phyloP scores from a whole-genome alignment of 2,888 invertebrate species.

The Panopea generosa region DNA sequence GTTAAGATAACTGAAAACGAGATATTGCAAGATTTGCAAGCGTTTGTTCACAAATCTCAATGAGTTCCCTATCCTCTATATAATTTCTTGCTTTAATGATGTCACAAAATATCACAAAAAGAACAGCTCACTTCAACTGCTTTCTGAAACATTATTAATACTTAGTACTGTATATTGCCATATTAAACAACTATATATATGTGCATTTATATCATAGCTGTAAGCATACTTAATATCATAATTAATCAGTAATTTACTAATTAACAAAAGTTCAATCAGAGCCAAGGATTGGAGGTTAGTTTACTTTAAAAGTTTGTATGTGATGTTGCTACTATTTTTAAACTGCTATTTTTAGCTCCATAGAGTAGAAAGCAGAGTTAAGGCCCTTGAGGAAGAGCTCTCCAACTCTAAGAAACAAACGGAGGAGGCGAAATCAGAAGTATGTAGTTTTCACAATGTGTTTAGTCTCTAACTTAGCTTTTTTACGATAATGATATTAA shows the following conservation, averaged over 20 bases:
- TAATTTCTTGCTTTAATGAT: too few relatives aligned
- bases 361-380: constrained; percentile 74
- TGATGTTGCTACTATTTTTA: constrained; percentile 41
- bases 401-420: constrained; percentile 70
- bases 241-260: too few relatives aligned
- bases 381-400: constrained; percentile 76
- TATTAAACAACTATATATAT: constrained; percentile 1
- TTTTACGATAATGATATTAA: too few relatives aligned
- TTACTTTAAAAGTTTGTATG: neutral
- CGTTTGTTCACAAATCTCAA: too few relatives aligned
- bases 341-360: constrained; percentile 72
- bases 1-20: too few relatives aligned
- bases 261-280: too few relatives aligned
- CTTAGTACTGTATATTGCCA: neutral
- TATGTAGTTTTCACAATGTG: constrained; percentile 59
- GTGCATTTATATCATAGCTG: neutral
- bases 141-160: constrained; percentile 5
- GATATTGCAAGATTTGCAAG: too few relatives aligned
- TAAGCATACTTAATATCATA: neutral
- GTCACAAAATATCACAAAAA: too few relatives aligned
- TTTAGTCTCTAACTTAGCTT: too few relatives aligned
- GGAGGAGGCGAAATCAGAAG: constrained; percentile 77
- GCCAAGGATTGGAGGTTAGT: too few relatives aligned
- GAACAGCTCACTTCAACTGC: constrained; percentile 23
- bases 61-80: too few relatives aligned